Conservation (phyloP, 2,888 invertebrate species). For the Apamea sordens region DNA sequence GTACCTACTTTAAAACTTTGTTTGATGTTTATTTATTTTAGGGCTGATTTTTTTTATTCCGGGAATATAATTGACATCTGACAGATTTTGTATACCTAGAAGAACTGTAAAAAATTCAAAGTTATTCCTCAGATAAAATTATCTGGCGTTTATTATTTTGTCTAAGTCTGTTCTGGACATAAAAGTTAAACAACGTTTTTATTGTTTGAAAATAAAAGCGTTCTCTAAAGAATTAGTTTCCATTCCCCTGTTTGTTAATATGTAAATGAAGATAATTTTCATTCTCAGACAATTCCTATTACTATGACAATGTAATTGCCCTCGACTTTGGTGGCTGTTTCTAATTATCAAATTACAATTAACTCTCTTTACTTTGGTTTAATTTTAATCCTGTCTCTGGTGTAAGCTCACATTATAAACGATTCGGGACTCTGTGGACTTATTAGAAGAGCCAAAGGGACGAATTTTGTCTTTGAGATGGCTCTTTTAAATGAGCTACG, state of each 20-base stretch:
- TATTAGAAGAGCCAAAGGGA: background rate
- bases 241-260: slow-evolving; percentile 33
- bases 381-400: slow-evolving; percentile 42
- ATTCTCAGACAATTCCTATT: slow-evolving; percentile 46
- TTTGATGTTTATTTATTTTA: background rate
- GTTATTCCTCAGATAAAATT: no score
- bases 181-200: background rate
- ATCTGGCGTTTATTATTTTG: no score
- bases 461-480: background rate
- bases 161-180: background rate
- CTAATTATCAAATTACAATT: slow-evolving; percentile 57
- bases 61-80: no score
- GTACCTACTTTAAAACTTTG: background rate
- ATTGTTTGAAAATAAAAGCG: slow-evolving; percentile 6
- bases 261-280: slow-evolving; percentile 51
- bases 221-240: slow-evolving; percentile 16
- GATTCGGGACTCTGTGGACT: slow-evolving; percentile 22
- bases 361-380: slow-evolving; percentile 42
- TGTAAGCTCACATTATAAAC: slow-evolving; percentile 28
- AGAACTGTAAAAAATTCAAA: no score
- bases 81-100: no score
- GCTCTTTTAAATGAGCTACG: background rate
- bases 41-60: no score
- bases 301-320: slow-evolving; percentile 52
- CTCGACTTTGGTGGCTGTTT: slow-evolving; percentile 33